A percentile compares a stretch with the other conserved stretches of the same genome.
phyloP scores from a whole-genome alignment of 2,113 vertebrate species.

The Poeciliopsis occidentalis region DNA sequence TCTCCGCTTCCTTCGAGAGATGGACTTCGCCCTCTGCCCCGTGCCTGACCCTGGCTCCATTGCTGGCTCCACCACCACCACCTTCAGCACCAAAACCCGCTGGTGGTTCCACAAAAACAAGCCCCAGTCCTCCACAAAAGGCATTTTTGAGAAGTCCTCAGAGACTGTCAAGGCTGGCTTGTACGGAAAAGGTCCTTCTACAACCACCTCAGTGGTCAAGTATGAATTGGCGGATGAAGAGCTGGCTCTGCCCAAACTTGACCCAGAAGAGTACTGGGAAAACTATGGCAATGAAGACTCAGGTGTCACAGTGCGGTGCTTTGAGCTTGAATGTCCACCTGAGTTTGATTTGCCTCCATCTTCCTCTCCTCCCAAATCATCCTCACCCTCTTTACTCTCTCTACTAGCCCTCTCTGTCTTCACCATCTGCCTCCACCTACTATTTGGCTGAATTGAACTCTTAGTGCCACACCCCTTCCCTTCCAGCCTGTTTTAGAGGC shows the following conservation, averaged over 20 bases:
- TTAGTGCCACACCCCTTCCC: constrained; percentile 33
- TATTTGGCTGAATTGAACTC: constrained; percentile 77
- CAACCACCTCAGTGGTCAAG: constrained; percentile 79
- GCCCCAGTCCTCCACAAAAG: constrained; percentile 87
- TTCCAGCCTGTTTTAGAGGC: constrained; percentile 75
- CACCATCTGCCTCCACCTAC: constrained; percentile 68
- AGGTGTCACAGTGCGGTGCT: constrained; percentile 80
- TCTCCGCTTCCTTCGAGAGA: constrained; percentile 88
- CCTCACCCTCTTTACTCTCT: constrained; percentile 53
- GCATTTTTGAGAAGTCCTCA: constrained; percentile 80
- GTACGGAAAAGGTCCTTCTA: constrained; percentile 74
- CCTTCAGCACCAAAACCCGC: constrained; percentile 86
- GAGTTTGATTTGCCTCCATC: constrained; percentile 78
- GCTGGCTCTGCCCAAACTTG: constrained; percentile 82
- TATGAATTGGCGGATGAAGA: constrained; percentile 83
- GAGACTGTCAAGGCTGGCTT: constrained; percentile 85
- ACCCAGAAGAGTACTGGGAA: constrained; percentile 85
- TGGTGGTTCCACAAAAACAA: constrained; percentile 88
- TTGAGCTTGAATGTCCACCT: constrained; percentile 82
- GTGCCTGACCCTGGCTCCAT: constrained; percentile 83
- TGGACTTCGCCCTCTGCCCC: constrained; percentile 89
- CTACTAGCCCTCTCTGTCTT: constrained; percentile 66
- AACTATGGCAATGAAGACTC: constrained; percentile 87
- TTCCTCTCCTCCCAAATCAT: constrained; percentile 65
- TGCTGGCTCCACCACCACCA: constrained; percentile 82